Conservation (phyloP, 2,888 invertebrate species). For the Pantelozetes paolii region DNA sequence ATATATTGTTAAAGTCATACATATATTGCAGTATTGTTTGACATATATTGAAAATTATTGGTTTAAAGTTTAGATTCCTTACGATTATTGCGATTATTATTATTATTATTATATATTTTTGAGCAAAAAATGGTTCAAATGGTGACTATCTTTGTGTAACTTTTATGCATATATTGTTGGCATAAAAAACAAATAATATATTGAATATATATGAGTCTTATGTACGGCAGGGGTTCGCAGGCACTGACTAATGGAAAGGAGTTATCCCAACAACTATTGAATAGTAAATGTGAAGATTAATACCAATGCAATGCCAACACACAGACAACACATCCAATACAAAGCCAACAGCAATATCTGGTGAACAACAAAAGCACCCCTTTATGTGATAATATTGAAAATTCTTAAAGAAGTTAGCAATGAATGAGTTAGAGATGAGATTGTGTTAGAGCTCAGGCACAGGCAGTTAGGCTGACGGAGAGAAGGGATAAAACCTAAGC, state of each 20-base stretch:
- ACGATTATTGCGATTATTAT: background rate
- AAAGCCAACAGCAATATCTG: background rate
- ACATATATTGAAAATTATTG: constrained; percentile 27
- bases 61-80: background rate
- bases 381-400: background rate
- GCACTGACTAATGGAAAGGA: constrained; percentile 5
- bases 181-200: background rate
- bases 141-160: background rate
- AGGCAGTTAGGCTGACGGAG: background rate
- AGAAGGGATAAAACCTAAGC: background rate
- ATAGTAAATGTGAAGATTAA: constrained; percentile 14
- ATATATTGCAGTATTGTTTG: background rate
- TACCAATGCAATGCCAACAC: constrained; percentile 7
- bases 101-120: too few relatives aligned
- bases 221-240: background rate
- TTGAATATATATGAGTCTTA: background rate
- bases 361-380: background rate
- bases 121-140: background rate
- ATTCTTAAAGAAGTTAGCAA: constrained; percentile 2
- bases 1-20: background rate
- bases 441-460: background rate
- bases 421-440: background rate
- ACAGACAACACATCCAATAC: background rate
- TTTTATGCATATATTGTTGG: background rate
- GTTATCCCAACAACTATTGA: background rate